Evolutionary conservation across 2,113 vertebrate genomes (phyloP).

Genomic region (Stigmatopora argus): DNA sequence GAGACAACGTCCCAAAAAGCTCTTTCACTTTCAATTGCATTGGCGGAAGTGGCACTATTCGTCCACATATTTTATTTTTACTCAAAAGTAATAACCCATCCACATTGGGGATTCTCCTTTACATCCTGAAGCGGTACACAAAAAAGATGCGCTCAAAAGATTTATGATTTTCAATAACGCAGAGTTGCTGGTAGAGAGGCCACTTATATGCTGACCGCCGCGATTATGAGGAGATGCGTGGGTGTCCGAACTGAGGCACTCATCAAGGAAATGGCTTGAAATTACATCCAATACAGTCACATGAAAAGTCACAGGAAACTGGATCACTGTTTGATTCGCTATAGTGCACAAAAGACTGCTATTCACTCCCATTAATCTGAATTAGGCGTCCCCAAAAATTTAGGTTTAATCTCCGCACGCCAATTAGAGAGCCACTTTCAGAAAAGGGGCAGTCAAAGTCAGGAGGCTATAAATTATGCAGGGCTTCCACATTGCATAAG

Average conservation of each 20-base stretch:
- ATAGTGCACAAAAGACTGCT: conserved; percentile 34
- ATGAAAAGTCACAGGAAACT: conserved; percentile 50
- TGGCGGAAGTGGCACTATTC: background rate
- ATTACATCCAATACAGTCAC: conserved; percentile 59
- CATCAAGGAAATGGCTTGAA: conserved; percentile 63
- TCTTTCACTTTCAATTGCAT: background rate
- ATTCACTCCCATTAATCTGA: conserved; percentile 31
- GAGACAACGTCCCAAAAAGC: background rate
- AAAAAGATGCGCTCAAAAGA: conserved; percentile 72
- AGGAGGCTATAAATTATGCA: conserved; percentile 1
- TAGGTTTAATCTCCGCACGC: conserved; percentile 15
- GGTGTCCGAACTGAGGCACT: conserved; percentile 66
- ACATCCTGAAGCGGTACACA: conserved; percentile 67
- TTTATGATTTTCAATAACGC: conserved; percentile 69
- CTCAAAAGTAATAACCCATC: conserved; percentile 63
- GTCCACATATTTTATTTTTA: conserved; percentile 40
- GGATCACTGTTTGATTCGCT: conserved; percentile 59
- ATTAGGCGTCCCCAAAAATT: conserved; percentile 30
- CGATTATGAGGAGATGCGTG: conserved; percentile 66
- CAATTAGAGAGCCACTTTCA: conserved; percentile 18
- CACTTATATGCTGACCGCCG: conserved; percentile 72
- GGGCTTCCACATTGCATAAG: too few species aligned
- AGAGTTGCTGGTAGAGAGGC: conserved; percentile 65
- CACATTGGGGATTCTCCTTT: conserved; percentile 61
- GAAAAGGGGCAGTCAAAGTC: conserved; percentile 36